A percentile compares a stretch with the other conserved stretches of the same genome.
These are phyloP conservation scores for Luscinia megarhynchos DNA, from an alignment of 2,797 vertebrate species.

Conservation along the genomic window DNA sequence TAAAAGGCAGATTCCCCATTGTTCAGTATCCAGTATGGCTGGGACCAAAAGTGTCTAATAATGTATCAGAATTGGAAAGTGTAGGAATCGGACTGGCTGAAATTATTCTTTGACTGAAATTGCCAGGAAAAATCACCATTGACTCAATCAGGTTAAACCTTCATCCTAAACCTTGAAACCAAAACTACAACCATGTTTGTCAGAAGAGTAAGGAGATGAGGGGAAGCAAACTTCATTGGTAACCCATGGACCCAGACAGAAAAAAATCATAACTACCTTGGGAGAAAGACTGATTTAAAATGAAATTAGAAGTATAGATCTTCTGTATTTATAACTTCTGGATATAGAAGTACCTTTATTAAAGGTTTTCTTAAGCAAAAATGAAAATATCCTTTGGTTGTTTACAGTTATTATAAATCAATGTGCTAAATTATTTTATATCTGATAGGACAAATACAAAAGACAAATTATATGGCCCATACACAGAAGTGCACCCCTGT, in stretches of 20 bases:
- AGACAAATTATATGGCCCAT: not conserved
- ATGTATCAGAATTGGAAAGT: not conserved
- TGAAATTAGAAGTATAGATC: not conserved
- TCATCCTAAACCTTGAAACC: not conserved
- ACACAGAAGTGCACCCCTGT: not conserved
- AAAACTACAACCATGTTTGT: not conserved
- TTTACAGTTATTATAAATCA: not conserved
- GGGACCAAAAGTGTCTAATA: not conserved
- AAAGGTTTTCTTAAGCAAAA: not conserved
- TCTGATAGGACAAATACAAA: not conserved
- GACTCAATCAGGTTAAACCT: not conserved
- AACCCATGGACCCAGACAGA: not conserved
- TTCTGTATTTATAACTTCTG: not conserved
- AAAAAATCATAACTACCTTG: not conserved
- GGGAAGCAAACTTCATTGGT: not conserved
- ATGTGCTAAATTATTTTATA: not conserved
- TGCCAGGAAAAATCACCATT: not conserved
- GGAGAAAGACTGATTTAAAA: not conserved
- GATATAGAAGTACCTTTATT: not conserved
- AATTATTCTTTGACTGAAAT: not conserved
- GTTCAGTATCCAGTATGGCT: not conserved
- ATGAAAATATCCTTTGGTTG: not conserved
- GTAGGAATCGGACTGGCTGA: not conserved
- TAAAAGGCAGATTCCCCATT: not conserved
- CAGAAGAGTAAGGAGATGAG: not conserved